Evolutionary conservation across 2,888 invertebrate genomes (phyloP), one percentile per base, ranked within the genome.

Genomic region (Timema podura): DNA sequence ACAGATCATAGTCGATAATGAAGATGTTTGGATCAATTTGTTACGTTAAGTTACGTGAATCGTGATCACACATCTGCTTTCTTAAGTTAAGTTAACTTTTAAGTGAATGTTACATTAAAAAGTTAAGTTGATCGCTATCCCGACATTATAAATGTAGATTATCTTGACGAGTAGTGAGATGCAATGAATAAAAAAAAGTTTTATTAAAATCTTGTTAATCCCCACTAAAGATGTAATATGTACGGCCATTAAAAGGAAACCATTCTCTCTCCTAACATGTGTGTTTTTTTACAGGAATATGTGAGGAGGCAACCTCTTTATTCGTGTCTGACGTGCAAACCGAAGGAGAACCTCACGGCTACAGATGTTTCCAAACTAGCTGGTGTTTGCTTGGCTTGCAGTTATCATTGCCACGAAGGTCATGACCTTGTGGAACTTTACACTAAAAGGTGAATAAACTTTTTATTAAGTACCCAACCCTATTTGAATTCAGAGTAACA

Each of bases 351-450:
- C 76, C 30, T 3, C 30, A 30, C 30, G 30, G 3, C 30, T 30
- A 30, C 30, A 30, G 79, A 81, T 0, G 86, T 89, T 76, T 78
- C 81, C 0, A 86, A 87, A 76, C 82, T 87, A 71, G 95, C 93
- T 54, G 98, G 95, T 6, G 84, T 98, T 46, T 99, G 98, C 81
- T 84, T 98, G 3, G 98, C 97, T 3, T 99, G 99, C 80, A 92
- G 93, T 78, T 90, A 93, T 74, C 89, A 89, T 72, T 99, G 99
- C 77, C 99, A 99, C 79, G 96, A 96, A 78, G 93, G 93, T 68
- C 99, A 99, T 82, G 94, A 98, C 54, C 85, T 99, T 0, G 84
- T 96, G 67, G 98, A 99, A 80, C 84, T 99, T 16, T 99, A 98
- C 79, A 99, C 98, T 0, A 99, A 98, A 80, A 78, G 85, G 79